Percentiles rank a stretch among this genome's conserved stretches.
Evolutionary conservation across 1,140 invertebrate species (phyloP).

Genomic region (Drosophila lini): DNA sequence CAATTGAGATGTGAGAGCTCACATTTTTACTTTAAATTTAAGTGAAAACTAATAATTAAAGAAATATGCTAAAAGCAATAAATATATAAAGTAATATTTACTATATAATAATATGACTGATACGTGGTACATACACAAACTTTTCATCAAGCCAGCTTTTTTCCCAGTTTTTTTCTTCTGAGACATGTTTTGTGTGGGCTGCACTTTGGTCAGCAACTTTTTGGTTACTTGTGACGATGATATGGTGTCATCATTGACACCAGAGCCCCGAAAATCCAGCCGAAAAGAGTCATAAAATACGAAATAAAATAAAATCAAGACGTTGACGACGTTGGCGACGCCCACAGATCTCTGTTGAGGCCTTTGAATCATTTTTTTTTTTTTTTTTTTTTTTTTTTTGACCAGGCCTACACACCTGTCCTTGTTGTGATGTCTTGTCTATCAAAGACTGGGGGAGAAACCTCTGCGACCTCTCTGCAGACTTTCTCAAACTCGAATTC

Average conservation of each 20-base stretch:
- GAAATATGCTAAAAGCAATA: neutral
- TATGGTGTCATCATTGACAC: conserved; percentile 81
- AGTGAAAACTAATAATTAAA: neutral
- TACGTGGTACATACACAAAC: neutral
- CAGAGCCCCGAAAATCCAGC: conserved; percentile 36
- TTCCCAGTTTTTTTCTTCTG: conserved; percentile 10
- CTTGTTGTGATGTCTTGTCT: conserved; percentile 43
- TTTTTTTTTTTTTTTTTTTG: conserved; percentile 5
- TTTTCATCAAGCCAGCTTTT: conserved; percentile 13
- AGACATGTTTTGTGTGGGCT: conserved; percentile 32
- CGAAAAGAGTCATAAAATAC: conserved; percentile 39
- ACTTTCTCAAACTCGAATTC: conserved; percentile 9
- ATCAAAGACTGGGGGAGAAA: conserved; percentile 6
- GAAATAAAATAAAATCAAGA: conserved; percentile 43
- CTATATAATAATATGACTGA: neutral
- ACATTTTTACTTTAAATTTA: neutral
- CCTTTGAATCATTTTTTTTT: conserved; percentile 33
- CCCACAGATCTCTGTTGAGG: conserved; percentile 22
- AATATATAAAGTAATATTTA: neutral
- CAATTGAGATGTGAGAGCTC: neutral
- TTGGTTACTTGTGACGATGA: conserved; percentile 38
- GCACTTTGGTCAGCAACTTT: conserved; percentile 44
- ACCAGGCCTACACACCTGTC: conserved; percentile 62
- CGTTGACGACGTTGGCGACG: conserved; percentile 26
- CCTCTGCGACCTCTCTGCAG: conserved; percentile 1